Evolutionary conservation across 2,888 invertebrate species (phyloP).

Genomic region (Melipona bicolor): DNA sequence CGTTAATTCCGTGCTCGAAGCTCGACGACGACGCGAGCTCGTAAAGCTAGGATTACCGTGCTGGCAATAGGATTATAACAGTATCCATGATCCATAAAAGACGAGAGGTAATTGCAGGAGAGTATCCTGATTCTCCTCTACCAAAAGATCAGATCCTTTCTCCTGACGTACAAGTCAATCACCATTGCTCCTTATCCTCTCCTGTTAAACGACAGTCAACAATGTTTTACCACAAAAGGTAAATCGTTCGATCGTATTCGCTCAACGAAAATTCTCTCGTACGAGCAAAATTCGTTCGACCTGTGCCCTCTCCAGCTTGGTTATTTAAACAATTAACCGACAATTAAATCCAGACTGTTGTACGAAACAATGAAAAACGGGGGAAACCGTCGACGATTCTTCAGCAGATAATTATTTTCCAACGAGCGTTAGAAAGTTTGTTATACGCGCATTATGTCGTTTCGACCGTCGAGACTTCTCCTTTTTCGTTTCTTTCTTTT

Average conservation of each 20-base stretch:
- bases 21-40: too few species aligned
- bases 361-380: conserved; percentile 7
- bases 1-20: too few species aligned
- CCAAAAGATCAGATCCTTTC: too few species aligned
- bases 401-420: conserved; percentile 47
- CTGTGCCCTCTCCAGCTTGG: neutral
- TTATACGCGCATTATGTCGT: conserved; percentile 13
- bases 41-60: too few species aligned
- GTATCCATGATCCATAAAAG: too few species aligned
- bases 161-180: too few species aligned
- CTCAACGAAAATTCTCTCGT: conserved; percentile 38
- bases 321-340: conserved; percentile 36
- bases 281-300: neutral
- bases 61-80: too few species aligned
- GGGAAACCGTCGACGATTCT: conserved; percentile 22
- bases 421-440: conserved; percentile 46
- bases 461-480: conserved; percentile 17
- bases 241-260: conserved; percentile 21
- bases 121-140: too few species aligned
- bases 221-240: neutral
- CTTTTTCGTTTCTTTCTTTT: neutral
- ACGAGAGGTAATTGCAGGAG: too few species aligned
- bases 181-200: too few species aligned
- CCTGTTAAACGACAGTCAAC: neutral
- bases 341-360: conserved; percentile 4